These are phyloP conservation scores for Aegithalos caudatus DNA, from an alignment of 2,113 vertebrate species.

Conservation along the genomic window DNA sequence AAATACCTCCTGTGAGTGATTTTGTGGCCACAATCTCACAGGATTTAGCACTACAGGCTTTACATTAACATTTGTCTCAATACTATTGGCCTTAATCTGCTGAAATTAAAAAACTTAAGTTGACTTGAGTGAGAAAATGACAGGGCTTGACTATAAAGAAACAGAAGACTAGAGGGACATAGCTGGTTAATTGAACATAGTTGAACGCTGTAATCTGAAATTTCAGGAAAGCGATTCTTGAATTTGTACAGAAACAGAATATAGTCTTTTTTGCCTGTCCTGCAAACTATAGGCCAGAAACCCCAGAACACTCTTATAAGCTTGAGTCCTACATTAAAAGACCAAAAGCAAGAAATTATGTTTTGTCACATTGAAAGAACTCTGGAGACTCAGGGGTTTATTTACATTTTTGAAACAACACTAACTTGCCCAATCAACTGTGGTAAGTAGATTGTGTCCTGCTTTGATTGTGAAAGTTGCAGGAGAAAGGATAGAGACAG, in stretches of 20 bases:
- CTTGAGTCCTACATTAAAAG: neutral
- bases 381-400: neutral
- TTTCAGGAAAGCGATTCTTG: neutral
- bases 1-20: conserved; percentile 17
- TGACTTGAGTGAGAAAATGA: neutral
- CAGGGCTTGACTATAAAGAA: neutral
- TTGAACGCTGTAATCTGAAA: neutral
- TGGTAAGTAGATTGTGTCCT: neutral
- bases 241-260: neutral
- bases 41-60: neutral
- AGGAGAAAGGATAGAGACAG: rapidly evolving
- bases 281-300: neutral
- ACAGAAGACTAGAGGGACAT: neutral
- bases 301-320: neutral
- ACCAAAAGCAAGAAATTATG: neutral
- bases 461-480: neutral
- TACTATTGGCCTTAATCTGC: neutral
- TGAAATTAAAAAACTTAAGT: conserved; percentile 15
- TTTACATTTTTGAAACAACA: neutral
- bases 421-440: neutral
- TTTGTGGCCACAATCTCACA: neutral
- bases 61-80: neutral
- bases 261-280: neutral
- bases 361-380: neutral
- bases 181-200: neutral